A percentile compares a stretch with the other conserved stretches of the same genome.
Evolutionary conservation across 2,797 vertebrate species (phyloP).

Genomic region (Salarias fasciatus): DNA sequence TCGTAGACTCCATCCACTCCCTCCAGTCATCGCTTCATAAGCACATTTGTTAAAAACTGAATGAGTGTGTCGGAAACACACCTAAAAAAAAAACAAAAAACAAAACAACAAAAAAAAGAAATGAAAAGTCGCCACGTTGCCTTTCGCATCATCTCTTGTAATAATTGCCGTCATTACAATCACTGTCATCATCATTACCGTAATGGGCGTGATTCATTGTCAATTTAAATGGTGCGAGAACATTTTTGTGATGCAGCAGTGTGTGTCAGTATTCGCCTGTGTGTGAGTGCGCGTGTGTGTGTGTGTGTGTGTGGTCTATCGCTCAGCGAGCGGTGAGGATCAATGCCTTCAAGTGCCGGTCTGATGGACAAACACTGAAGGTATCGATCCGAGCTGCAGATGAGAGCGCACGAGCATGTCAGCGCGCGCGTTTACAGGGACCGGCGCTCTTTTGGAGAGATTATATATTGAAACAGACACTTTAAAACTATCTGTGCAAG

Average conservation of each 20-base stretch:
- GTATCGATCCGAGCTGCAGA: constrained; percentile 35
- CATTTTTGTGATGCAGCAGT: background rate
- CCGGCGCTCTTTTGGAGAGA: background rate
- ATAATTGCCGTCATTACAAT: constrained; percentile 14
- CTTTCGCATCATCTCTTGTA: constrained; percentile 27
- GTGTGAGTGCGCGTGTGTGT: constrained; percentile 21
- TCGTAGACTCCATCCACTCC: too few species aligned
- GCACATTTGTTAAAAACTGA: constrained; percentile 3
- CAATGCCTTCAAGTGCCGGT: constrained; percentile 34
- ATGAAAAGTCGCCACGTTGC: constrained; percentile 19
- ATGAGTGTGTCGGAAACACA: too few species aligned
- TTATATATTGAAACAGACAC: background rate
- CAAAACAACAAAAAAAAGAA: too few species aligned
- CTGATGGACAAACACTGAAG: constrained; percentile 34
- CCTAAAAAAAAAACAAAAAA: too few species aligned
- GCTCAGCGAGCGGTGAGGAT: constrained; percentile 26
- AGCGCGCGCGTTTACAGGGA: background rate
- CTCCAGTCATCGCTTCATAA: background rate
- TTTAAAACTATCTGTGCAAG: too few species aligned
- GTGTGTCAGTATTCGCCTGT: background rate
- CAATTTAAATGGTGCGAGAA: constrained; percentile 11
- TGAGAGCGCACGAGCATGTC: constrained; percentile 3
- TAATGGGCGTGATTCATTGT: constrained; percentile 21
- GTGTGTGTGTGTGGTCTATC: constrained; percentile 17
- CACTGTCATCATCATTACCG: constrained; percentile 4